A percentile compares a stretch with the other conserved stretches of the same genome.
phyloP scores from a whole-genome alignment of 53 echinoderm and acorn worm genomes.

The Mesocentrotus franciscanus region DNA sequence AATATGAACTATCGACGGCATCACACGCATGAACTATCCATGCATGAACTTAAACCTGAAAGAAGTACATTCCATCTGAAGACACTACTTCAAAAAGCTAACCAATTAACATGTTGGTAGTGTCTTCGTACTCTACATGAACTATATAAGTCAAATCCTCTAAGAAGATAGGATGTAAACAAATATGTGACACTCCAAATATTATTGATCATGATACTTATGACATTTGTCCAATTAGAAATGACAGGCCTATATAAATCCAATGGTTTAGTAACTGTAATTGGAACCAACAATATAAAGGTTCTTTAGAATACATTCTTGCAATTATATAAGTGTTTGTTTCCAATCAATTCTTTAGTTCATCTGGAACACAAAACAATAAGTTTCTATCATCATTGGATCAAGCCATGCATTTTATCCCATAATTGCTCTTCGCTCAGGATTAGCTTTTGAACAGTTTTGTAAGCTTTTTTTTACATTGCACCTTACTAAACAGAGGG shows the following conservation, averaged over 20 bases:
- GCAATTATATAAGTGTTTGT: neutral
- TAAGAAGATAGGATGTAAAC: neutral
- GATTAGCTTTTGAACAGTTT: neutral
- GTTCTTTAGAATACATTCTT: neutral
- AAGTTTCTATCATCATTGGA: neutral
- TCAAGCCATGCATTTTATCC: conserved; percentile 35
- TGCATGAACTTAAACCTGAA: neutral
- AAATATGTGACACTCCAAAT: conserved; percentile 4
- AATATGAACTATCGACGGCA: neutral
- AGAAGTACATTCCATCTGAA: neutral
- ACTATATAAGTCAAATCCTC: neutral
- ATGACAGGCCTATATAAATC: neutral
- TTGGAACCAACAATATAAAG: neutral
- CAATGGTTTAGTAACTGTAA: neutral
- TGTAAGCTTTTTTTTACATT: neutral
- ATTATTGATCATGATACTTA: neutral
- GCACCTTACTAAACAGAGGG: neutral
- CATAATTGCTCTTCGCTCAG: conserved; percentile 29
- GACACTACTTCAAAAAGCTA: neutral
- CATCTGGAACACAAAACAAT: conserved; percentile 22
- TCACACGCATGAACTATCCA: neutral
- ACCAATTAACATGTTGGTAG: neutral
- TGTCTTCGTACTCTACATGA: neutral
- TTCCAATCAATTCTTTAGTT: neutral
- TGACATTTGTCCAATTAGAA: neutral